These are phyloP conservation scores for Argopecten irradians DNA, from an alignment of 1,140 invertebrate species.

Conservation along the genomic window DNA sequence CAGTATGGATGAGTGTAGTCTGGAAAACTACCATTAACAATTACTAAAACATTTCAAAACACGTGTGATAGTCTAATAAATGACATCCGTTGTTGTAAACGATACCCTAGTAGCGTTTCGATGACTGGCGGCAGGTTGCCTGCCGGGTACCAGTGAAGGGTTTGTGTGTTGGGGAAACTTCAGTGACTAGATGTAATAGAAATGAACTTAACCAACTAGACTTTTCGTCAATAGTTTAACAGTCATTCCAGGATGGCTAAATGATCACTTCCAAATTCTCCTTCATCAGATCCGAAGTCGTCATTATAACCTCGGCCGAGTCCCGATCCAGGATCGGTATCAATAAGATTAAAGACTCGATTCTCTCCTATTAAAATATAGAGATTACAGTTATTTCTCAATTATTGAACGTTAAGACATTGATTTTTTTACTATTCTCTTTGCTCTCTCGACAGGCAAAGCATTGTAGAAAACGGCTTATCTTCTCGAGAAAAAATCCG, in stretches of 20 bases:
- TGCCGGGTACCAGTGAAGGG: background rate
- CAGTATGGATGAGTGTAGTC: no score
- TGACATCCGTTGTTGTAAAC: background rate
- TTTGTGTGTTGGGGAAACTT: background rate
- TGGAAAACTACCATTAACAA: no score
- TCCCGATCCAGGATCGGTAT: background rate
- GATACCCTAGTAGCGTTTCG: background rate
- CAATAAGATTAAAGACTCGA: background rate
- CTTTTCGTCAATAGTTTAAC: slow-evolving; percentile 8
- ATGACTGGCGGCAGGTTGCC: background rate
- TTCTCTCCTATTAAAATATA: slow-evolving; percentile 11
- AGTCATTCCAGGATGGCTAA: background rate
- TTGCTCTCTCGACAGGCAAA: background rate
- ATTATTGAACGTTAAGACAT: background rate
- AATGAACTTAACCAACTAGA: background rate
- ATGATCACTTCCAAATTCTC: background rate
- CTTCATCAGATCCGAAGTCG: background rate
- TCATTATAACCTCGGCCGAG: background rate
- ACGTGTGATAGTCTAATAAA: no score
- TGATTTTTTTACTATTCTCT: background rate
- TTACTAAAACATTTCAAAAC: no score
- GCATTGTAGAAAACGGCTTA: background rate
- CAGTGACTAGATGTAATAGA: background rate
- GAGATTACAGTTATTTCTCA: background rate
- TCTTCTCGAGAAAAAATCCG: background rate